phyloP scores from a whole-genome alignment of 2,113 vertebrate genomes.

The Macrotus californicus region DNA sequence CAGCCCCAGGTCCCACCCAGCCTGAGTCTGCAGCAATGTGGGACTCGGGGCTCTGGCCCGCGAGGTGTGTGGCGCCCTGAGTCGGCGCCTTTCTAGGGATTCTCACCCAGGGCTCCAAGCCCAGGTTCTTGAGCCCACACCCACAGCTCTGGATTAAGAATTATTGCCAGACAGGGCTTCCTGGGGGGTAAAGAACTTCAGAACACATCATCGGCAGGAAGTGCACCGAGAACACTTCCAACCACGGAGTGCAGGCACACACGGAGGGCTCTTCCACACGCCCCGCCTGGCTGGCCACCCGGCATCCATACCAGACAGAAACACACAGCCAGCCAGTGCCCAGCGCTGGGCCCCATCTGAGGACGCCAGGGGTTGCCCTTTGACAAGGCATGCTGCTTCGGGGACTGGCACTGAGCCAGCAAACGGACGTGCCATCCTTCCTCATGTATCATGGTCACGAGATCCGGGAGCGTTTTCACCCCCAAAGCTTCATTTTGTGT shows the following conservation, averaged over 20 bases:
- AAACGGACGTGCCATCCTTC: neutral
- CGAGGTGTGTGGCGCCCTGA: neutral
- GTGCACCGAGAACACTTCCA: neutral
- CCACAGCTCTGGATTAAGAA: no score
- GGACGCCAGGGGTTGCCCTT: neutral
- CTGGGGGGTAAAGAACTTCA: neutral
- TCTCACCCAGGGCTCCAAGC: no score
- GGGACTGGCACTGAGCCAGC: neutral
- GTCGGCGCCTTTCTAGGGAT: neutral
- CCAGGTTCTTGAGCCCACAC: no score
- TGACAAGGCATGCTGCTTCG: neutral
- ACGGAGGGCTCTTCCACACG: no score
- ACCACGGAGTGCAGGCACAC: neutral
- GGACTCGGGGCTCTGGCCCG: no score
- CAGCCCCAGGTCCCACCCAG: neutral
- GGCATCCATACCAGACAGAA: neutral
- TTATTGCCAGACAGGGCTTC: neutral
- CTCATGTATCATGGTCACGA: constrained; percentile 31
- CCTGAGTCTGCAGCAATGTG: no score
- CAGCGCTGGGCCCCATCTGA: neutral
- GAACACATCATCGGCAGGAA: neutral
- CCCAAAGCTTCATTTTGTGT: constrained; percentile 71
- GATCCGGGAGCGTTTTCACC: neutral
- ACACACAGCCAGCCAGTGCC: neutral
- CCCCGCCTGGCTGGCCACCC: neutral